Percentiles rank a stretch among this genome's conserved stretches.
These are phyloP conservation scores for Zaprionus tsacasi DNA, from an alignment of 1,140 invertebrate genomes.

Conservation along the genomic window DNA sequence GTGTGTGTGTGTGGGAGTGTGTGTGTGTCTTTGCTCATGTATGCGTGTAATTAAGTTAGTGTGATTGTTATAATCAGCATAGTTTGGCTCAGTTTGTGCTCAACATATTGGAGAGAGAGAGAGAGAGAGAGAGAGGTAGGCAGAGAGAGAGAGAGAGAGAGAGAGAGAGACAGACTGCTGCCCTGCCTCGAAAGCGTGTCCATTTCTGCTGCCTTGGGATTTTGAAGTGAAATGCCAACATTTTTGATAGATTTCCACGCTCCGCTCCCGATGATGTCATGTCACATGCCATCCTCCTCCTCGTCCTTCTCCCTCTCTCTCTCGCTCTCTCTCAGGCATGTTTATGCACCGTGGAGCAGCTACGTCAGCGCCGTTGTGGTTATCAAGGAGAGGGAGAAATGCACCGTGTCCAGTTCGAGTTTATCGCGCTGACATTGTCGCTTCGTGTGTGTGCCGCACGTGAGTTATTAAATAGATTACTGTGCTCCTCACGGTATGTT, in stretches of 20 bases:
- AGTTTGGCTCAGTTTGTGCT: not conserved
- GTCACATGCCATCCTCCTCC: conserved; percentile 3
- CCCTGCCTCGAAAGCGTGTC: not conserved
- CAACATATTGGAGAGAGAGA: not conserved
- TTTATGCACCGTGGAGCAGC: conserved; percentile 13
- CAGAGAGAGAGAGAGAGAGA: too few relatives aligned
- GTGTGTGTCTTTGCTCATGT: conserved; percentile 56
- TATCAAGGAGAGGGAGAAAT: not conserved
- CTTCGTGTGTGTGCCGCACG: conserved; percentile 45
- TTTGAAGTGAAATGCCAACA: conserved; percentile 35
- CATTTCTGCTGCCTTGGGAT: conserved; percentile 7
- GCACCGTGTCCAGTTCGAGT: conserved; percentile 35
- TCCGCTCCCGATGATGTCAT: conserved; percentile 35
- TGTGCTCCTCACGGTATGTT: conserved; percentile 48
- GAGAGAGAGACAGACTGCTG: not conserved
- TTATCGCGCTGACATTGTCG: conserved; percentile 63
- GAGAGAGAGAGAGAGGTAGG: not conserved
- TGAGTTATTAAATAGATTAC: conserved; percentile 81
- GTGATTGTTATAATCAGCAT: conserved; percentile 57
- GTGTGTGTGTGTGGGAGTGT: conserved; percentile 39
- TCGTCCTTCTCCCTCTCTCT: not conserved
- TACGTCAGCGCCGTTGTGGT: conserved; percentile 28
- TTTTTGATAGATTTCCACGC: conserved; percentile 49
- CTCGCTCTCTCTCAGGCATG: not conserved
- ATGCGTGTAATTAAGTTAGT: conserved; percentile 74